phyloP scores from a whole-genome alignment of 1,140 invertebrate species.

The roundworm (Caenorhabditis elegans) region WBcel235 BX284604.4:12092001-12092500 shows the following conservation, averaged over 20 bases:
- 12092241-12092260: no score
- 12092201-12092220: not conserved
- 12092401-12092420: not conserved
- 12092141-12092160: not conserved
- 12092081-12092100: not conserved
- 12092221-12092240: no score
- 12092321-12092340: no score
- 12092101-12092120: not conserved
- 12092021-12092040: not conserved
- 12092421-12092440: not conserved
- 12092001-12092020: not conserved
- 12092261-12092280: no score
- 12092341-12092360: no score
- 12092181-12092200: not conserved
- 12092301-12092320: no score
- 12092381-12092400: no score
- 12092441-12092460: slow-evolving; percentile 45
- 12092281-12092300: no score
- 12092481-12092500: slow-evolving; percentile 49
- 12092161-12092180: not conserved
- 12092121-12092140: not conserved
- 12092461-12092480: slow-evolving; percentile 52
- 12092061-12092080: not conserved
- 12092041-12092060: not conserved
- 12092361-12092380: no score